A percentile compares a stretch with the other conserved stretches of the same genome.
Evolutionary conservation across 2,888 invertebrate genomes (phyloP).

Genomic region (Urechis unicinctus): DNA sequence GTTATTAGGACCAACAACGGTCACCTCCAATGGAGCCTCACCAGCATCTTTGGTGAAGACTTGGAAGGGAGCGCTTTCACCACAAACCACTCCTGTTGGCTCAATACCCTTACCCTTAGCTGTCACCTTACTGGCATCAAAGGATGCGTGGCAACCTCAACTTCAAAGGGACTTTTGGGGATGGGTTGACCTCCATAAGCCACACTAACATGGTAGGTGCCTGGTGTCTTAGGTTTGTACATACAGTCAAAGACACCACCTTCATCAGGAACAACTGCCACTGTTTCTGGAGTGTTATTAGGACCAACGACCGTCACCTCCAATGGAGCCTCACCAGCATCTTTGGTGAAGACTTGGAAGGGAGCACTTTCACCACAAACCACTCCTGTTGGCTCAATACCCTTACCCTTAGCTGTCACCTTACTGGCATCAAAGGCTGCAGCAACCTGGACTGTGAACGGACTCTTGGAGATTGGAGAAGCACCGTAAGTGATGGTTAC

Average conservation of each 20-base stretch:
- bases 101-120: conserved; percentile 78
- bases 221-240: conserved; percentile 70
- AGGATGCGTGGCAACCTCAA: conserved; percentile 61
- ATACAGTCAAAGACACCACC: conserved; percentile 64
- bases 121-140: conserved; percentile 71
- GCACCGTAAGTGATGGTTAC: conserved; percentile 71
- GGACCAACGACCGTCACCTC: conserved; percentile 73
- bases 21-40: conserved; percentile 65
- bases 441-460: conserved; percentile 63
- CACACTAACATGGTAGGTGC: conserved; percentile 71
- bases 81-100: conserved; percentile 71
- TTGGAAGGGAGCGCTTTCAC: conserved; percentile 74
- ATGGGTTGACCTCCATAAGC: conserved; percentile 74
- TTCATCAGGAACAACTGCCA: conserved; percentile 59
- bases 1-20: conserved; percentile 72
- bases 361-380: conserved; percentile 74
- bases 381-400: conserved; percentile 71
- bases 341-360: conserved; percentile 72
- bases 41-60: conserved; percentile 77
- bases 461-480: conserved; percentile 72
- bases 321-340: conserved; percentile 67
- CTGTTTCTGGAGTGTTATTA: conserved; percentile 63
- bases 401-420: conserved; percentile 67
- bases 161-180: conserved; percentile 67
- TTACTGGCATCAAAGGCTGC: conserved; percentile 65